A percentile compares a stretch with the other conserved stretches of the same genome.
Evolutionary conservation across 2,888 invertebrate genomes (phyloP).

Genomic region (Tortricodes alternella): DNA sequence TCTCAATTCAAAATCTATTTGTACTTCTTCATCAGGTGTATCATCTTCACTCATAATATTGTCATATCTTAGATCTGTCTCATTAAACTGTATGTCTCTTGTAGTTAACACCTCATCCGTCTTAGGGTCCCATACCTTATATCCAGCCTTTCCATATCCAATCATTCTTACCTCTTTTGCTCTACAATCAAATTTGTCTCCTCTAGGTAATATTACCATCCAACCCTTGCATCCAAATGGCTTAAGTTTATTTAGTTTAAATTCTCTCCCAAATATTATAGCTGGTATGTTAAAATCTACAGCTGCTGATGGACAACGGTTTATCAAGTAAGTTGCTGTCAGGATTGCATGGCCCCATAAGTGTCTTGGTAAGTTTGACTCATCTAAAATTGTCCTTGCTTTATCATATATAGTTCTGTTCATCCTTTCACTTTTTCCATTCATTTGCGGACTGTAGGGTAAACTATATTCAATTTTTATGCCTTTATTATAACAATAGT

Average conservation of each 20-base stretch:
- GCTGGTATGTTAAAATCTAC: conserved; percentile 20
- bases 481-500: conserved; percentile 16
- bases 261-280: conserved; percentile 7
- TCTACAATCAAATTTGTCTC: conserved; percentile 24
- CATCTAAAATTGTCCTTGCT: conserved; percentile 25
- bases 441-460: conserved; percentile 28
- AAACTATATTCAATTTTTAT: conserved; percentile 19
- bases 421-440: conserved; percentile 26
- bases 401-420: too few species aligned
- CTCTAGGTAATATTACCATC: conserved; percentile 21
- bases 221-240: conserved; percentile 31
- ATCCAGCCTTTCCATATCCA: conserved; percentile 28
- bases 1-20: neutral
- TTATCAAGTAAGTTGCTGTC: conserved; percentile 31
- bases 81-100: conserved; percentile 26
- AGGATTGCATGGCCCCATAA: conserved; percentile 35
- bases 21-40: too few species aligned
- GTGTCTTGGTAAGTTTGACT: conserved; percentile 30
- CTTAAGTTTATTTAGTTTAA: conserved; percentile 10
- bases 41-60: conserved; percentile 8
- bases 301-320: conserved; percentile 32
- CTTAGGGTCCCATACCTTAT: conserved; percentile 29
- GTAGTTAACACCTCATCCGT: conserved; percentile 8
- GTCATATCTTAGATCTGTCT: conserved; percentile 9
- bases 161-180: conserved; percentile 30